phyloP scores from a whole-genome alignment of 2,888 invertebrate species.

The Gortyna flavago region DNA sequence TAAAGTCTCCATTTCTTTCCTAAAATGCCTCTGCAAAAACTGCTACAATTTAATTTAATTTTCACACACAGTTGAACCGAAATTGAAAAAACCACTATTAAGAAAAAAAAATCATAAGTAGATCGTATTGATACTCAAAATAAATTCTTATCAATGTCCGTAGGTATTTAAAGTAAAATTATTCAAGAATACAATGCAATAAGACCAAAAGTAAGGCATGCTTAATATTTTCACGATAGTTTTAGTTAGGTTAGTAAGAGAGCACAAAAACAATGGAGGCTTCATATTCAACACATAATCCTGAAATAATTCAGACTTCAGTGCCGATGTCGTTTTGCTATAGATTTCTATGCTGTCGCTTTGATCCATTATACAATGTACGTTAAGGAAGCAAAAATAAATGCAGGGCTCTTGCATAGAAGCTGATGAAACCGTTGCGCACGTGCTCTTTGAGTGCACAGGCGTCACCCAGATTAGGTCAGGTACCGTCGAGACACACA shows the following conservation, averaged over 20 bases:
- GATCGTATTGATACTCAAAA: background rate
- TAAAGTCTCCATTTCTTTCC: conserved; percentile 4
- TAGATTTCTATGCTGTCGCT: background rate
- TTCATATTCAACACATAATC: background rate
- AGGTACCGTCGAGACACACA: too few species aligned
- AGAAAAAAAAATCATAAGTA: background rate
- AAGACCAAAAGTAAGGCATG: background rate
- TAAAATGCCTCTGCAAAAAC: background rate
- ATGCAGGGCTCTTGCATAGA: too few species aligned
- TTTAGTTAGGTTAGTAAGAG: background rate
- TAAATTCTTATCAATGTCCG: background rate
- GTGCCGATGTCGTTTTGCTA: background rate
- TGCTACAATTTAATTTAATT: background rate
- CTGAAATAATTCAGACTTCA: background rate
- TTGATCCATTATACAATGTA: background rate
- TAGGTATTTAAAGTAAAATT: background rate
- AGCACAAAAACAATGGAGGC: background rate
- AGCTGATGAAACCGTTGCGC: too few species aligned
- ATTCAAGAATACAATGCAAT: background rate
- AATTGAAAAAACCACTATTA: background rate
- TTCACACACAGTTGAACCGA: background rate
- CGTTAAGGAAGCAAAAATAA: background rate
- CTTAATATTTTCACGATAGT: background rate
- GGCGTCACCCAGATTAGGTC: too few species aligned
- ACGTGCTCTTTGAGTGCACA: too few species aligned